These are phyloP conservation scores for Anagrus nilaparvatae DNA, from an alignment of 1,140 invertebrate genomes.

Conservation along the genomic window DNA sequence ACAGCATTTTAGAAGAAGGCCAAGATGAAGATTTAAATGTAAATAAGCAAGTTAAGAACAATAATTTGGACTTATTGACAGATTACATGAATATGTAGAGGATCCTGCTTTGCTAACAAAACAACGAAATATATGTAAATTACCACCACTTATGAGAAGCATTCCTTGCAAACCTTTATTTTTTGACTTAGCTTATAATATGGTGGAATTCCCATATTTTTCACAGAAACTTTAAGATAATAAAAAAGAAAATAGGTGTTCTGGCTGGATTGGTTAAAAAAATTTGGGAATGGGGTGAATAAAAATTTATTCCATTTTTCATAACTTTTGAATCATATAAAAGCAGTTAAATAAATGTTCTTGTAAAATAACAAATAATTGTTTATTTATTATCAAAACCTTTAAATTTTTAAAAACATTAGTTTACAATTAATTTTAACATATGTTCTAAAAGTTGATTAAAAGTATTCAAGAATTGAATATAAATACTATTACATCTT, in stretches of 20 bases:
- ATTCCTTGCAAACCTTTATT: constrained; percentile 91
- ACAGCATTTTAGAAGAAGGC: constrained; percentile 70
- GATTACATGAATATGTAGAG: constrained; percentile 80
- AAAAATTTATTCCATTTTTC: constrained; percentile 31
- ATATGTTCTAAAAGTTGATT: too few relatives aligned
- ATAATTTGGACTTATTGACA: constrained; percentile 68
- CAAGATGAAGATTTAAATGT: constrained; percentile 41
- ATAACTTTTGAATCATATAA: constrained; percentile 2
- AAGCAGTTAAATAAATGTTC: not conserved
- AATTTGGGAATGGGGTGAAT: constrained; percentile 82
- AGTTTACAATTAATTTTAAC: too few relatives aligned
- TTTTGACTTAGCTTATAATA: constrained; percentile 91
- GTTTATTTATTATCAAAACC: too few relatives aligned
- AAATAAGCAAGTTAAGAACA: constrained; percentile 53
- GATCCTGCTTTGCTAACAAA: constrained; percentile 70
- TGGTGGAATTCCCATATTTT: constrained; percentile 79
- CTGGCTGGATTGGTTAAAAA: constrained; percentile 90
- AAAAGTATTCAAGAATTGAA: too few relatives aligned
- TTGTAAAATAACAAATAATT: too few relatives aligned
- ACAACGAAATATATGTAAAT: constrained; percentile 71
- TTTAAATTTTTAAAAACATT: too few relatives aligned
- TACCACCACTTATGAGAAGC: constrained; percentile 82
- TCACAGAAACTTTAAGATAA: constrained; percentile 66
- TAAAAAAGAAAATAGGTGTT: constrained; percentile 53
- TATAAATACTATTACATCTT: too few relatives aligned